These are phyloP conservation scores for Lanistes nyassanus DNA, from an alignment of 1,140 invertebrate species.

Conservation along the genomic window DNA sequence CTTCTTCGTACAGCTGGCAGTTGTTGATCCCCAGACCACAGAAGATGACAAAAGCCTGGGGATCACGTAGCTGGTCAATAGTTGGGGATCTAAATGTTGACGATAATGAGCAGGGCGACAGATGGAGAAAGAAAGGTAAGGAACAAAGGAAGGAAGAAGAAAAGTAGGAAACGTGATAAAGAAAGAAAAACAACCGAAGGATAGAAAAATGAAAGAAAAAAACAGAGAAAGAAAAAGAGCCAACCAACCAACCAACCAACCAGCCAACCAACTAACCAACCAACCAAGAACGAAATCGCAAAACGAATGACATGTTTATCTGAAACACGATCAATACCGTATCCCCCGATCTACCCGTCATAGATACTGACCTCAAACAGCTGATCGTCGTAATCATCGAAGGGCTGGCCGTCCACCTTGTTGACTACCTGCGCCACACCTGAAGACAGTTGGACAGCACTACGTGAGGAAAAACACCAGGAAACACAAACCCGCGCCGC, in stretches of 20 bases:
- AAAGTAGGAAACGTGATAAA: not conserved
- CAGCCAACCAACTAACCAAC: too few species aligned
- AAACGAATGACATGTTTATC: too few species aligned
- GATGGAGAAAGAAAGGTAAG: not conserved
- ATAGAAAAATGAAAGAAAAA: not conserved
- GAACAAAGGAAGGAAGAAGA: not conserved
- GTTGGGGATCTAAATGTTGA: not conserved
- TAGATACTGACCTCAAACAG: slow-evolving; percentile 58
- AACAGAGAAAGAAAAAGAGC: not conserved
- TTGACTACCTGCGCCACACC: slow-evolving; percentile 95
- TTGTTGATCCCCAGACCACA: slow-evolving; percentile 97
- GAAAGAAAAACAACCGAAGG: not conserved
- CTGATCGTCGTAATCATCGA: slow-evolving; percentile 89
- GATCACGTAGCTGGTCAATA: slow-evolving; percentile 66
- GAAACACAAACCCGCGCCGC: not conserved
- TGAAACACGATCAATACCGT: not conserved
- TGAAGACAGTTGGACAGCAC: not conserved
- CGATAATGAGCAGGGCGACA: not conserved
- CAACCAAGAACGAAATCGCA: too few species aligned
- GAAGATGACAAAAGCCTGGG: slow-evolving; percentile 96
- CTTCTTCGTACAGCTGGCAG: slow-evolving; percentile 91
- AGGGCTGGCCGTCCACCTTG: slow-evolving; percentile 88
- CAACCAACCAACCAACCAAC: too few species aligned
- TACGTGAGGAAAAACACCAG: not conserved
- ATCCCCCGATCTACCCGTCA: too few species aligned